Evolutionary conservation across 2,797 vertebrate species (phyloP).

Genomic region (Lepilemur ruficaudatus): DNA sequence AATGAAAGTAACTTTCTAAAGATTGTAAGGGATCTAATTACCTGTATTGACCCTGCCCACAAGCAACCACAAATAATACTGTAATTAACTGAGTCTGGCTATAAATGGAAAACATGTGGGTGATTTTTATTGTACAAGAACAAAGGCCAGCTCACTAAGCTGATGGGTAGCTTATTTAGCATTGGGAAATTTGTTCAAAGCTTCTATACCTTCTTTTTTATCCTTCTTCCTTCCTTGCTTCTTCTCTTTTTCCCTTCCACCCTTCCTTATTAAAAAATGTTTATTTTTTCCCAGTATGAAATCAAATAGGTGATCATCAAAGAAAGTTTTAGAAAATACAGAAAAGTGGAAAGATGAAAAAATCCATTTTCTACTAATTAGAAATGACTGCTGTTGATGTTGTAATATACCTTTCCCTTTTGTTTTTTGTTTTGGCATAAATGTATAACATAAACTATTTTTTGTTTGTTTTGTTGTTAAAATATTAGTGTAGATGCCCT

Average conservation of each 20-base stretch:
- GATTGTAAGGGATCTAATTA: conserved; percentile 49
- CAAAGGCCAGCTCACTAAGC: neutral
- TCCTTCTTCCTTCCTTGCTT: neutral
- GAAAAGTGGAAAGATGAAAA: neutral
- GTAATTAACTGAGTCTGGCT: conserved; percentile 57
- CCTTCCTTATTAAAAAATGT: neutral
- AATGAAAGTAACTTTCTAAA: conserved; percentile 36
- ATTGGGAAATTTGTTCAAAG: neutral
- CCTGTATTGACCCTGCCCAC: conserved; percentile 44
- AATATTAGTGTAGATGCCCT: neutral
- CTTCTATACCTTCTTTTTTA: neutral
- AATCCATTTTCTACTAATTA: neutral
- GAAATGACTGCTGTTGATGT: neutral
- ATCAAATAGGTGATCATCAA: neutral
- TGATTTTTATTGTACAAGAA: conserved; percentile 28
- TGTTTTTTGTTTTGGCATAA: neutral
- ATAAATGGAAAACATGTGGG: conserved; percentile 25
- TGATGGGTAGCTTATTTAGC: neutral
- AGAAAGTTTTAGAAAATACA: conserved; percentile 3
- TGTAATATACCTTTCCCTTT: neutral
- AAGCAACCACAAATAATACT: conserved; percentile 44
- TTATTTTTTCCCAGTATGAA: neutral
- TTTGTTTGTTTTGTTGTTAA: neutral
- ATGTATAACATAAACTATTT: neutral
- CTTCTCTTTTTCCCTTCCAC: neutral